Conservation (phyloP, 2,797 vertebrate genomes). For the Pristis pectinata region DNA sequence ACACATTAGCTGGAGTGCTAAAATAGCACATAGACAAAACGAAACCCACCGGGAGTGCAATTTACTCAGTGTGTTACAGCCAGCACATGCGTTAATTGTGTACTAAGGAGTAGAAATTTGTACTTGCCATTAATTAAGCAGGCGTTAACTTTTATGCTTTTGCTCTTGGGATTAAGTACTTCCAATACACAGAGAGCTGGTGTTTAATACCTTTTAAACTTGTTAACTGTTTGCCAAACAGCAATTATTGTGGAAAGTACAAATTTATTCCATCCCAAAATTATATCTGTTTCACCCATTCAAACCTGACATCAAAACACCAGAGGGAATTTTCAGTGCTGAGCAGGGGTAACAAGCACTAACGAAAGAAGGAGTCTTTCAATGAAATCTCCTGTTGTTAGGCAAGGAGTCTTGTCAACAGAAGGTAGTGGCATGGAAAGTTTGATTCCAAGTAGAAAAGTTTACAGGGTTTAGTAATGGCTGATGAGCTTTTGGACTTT, state of each 20-base stretch:
- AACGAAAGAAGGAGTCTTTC: neutral
- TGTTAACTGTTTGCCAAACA: constrained; percentile 22
- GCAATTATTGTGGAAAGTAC: constrained; percentile 17
- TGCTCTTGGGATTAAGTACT: constrained; percentile 5
- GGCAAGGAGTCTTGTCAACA: neutral
- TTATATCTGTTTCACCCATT: neutral
- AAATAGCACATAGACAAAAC: neutral
- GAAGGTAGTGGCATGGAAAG: neutral
- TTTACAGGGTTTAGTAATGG: neutral
- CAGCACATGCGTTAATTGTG: constrained; percentile 19
- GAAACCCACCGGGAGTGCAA: constrained; percentile 21
- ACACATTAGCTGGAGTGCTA: neutral
- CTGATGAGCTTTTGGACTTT: neutral
- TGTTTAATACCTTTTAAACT: constrained; percentile 22
- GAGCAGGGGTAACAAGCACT: neutral
- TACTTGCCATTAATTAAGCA: constrained; percentile 27
- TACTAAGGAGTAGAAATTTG: constrained; percentile 27
- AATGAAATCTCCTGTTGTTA: neutral
- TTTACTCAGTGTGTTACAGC: constrained; percentile 19
- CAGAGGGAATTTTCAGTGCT: neutral
- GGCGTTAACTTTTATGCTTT: constrained; percentile 20
- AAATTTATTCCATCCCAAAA: constrained; percentile 14
- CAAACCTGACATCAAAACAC: neutral
- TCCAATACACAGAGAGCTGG: neutral
- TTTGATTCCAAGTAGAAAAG: neutral